A percentile compares a stretch with the other conserved stretches of the same genome.
phyloP scores from a whole-genome alignment of 1,140 invertebrate genomes.

The Euschistus heros region DNA sequence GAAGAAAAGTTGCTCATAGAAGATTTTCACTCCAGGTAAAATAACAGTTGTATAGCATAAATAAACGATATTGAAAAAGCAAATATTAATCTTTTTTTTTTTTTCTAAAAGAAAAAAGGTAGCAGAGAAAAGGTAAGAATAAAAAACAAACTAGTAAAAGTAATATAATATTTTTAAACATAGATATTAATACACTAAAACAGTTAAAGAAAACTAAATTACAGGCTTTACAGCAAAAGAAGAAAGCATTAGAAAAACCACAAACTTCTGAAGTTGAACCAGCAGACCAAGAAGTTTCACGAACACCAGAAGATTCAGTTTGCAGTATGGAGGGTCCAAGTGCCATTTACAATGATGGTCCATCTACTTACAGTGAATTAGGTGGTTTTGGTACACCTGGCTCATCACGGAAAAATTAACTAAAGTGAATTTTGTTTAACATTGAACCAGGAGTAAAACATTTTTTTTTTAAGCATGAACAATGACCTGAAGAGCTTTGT shows the following conservation, averaged over 20 bases:
- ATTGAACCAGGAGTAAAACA: background rate
- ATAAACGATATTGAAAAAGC: background rate
- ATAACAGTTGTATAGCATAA: background rate
- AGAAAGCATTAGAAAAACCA: conserved; percentile 39
- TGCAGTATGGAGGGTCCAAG: conserved; percentile 61
- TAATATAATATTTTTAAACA: no score
- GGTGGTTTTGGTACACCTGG: conserved; percentile 28
- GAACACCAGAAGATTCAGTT: conserved; percentile 53
- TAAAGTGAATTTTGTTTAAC: background rate
- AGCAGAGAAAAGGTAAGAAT: conserved; percentile 65
- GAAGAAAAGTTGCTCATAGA: conserved; percentile 81
- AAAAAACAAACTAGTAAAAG: background rate
- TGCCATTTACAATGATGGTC: conserved; percentile 40
- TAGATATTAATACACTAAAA: no score
- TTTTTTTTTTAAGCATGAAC: conserved; percentile 8
- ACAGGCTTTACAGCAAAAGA: conserved; percentile 50
- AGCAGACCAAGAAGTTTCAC: conserved; percentile 55
- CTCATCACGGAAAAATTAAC: conserved; percentile 10
- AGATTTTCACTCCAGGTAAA: conserved; percentile 75
- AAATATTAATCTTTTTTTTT: conserved; percentile 6
- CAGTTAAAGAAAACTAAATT: conserved; percentile 25
- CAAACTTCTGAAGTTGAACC: conserved; percentile 38
- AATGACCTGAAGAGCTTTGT: background rate
- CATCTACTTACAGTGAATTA: conserved; percentile 35
- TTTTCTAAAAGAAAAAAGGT: conserved; percentile 56